Percentiles rank a stretch among this genome's conserved stretches.
Evolutionary conservation across 2,888 invertebrate species (phyloP).

Genomic region (Laothoe populi): DNA sequence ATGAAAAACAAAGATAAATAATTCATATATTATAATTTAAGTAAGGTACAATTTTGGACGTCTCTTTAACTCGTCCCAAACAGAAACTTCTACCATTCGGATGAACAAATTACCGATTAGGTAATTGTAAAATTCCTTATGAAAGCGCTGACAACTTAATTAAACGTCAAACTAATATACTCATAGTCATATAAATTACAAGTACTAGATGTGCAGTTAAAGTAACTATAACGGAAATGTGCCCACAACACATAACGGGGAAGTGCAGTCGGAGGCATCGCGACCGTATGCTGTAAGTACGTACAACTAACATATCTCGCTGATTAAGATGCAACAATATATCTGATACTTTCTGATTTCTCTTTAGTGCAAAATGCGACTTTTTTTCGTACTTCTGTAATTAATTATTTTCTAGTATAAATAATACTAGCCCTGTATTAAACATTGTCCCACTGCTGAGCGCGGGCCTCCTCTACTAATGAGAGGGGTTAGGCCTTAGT

Average conservation of each 20-base stretch:
- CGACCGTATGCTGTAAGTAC: slow-evolving; percentile 5
- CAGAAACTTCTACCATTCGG: too few relatives aligned
- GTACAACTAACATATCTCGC: not conserved
- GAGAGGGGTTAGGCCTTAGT: too few relatives aligned
- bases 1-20: too few relatives aligned
- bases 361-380: not conserved
- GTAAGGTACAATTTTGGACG: too few relatives aligned
- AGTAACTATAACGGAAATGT: slow-evolving; percentile 10
- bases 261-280: slow-evolving; percentile 8
- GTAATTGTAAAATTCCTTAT: not conserved
- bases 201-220: not conserved
- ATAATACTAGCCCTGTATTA: too few relatives aligned
- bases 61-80: not conserved
- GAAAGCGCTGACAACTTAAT: slow-evolving; percentile 1
- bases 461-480: too few relatives aligned
- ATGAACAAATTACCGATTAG: slow-evolving; percentile 8
- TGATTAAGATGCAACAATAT: not conserved
- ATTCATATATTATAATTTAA: too few relatives aligned
- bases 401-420: too few relatives aligned
- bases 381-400: too few relatives aligned
- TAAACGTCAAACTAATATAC: not conserved
- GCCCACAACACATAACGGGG: slow-evolving; percentile 21
- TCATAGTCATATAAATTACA: slow-evolving; percentile 1
- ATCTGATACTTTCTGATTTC: not conserved
- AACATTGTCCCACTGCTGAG: too few relatives aligned